These are phyloP conservation scores for Argopecten irradians DNA, from an alignment of 1,140 invertebrate species.

Conservation along the genomic window DNA sequence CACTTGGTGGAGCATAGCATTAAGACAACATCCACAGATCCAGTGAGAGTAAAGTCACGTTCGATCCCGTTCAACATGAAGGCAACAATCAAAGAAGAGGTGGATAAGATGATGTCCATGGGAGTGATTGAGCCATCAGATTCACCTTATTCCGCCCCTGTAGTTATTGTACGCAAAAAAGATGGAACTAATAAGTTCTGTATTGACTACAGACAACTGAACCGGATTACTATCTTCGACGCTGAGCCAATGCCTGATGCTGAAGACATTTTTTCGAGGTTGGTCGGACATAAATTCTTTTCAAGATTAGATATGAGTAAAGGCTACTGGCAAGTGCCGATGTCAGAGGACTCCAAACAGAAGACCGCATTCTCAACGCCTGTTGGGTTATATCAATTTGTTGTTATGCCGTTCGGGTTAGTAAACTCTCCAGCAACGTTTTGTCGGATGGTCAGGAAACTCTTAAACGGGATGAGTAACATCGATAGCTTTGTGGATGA, in stretches of 20 bases:
- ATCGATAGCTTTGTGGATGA: slow-evolving; percentile 59
- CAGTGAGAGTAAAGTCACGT: slow-evolving; percentile 40
- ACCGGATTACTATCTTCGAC: neutral
- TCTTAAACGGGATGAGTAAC: slow-evolving; percentile 49
- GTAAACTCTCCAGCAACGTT: slow-evolving; percentile 59
- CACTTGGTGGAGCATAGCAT: slow-evolving; percentile 41
- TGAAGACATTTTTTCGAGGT: slow-evolving; percentile 56
- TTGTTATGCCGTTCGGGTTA: slow-evolving; percentile 62
- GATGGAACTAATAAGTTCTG: neutral
- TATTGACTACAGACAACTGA: neutral
- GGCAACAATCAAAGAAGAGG: slow-evolving; percentile 63
- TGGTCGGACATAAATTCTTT: slow-evolving; percentile 73
- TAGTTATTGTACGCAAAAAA: neutral
- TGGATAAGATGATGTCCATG: slow-evolving; percentile 26
- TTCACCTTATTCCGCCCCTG: neutral
- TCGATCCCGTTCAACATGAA: slow-evolving; percentile 73
- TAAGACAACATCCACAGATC: neutral
- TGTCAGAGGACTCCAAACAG: slow-evolving; percentile 51
- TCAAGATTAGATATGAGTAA: slow-evolving; percentile 76
- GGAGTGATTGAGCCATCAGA: neutral
- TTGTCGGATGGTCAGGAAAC: slow-evolving; percentile 56
- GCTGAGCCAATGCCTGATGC: neutral
- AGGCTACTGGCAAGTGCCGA: slow-evolving; percentile 78
- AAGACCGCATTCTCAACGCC: slow-evolving; percentile 52
- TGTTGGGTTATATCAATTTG: slow-evolving; percentile 50